A percentile compares a stretch with the other conserved stretches of the same genome.
These are phyloP conservation scores for Epizoanthus ramosus DNA, from an alignment of 92 coral and sea anemone species.

Conservation along the genomic window DNA sequence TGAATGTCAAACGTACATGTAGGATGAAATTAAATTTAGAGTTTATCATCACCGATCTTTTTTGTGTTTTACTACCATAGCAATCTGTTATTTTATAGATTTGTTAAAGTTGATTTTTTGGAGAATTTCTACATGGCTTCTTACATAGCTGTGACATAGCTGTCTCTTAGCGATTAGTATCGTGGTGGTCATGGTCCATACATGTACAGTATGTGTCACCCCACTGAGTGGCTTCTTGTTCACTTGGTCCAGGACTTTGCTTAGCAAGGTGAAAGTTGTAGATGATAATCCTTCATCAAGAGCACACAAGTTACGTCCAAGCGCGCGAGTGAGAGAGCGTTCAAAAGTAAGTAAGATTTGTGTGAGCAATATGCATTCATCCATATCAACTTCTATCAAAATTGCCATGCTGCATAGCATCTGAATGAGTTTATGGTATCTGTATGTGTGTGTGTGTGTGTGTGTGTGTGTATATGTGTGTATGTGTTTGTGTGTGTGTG, in stretches of 20 bases:
- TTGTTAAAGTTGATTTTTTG: too few relatives aligned
- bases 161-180: background rate
- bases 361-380: background rate
- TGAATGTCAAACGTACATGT: too few relatives aligned
- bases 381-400: background rate
- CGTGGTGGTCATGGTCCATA: too few relatives aligned
- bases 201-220: background rate
- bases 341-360: conserved; percentile 68
- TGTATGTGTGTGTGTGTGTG: background rate
- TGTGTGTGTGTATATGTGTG: too few relatives aligned
- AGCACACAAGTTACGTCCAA: conserved; percentile 57
- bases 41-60: too few relatives aligned
- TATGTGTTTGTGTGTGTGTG: too few relatives aligned
- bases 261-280: conserved; percentile 69
- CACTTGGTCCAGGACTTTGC: conserved; percentile 56
- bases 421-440: background rate
- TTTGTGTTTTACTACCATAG: too few relatives aligned
- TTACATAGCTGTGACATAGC: too few relatives aligned
- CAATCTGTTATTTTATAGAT: too few relatives aligned
- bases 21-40: too few relatives aligned
- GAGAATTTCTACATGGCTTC: too few relatives aligned
- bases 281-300: conserved; percentile 81
- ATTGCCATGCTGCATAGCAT: too few relatives aligned
- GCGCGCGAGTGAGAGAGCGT: conserved; percentile 74
- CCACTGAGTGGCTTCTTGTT: background rate